These are phyloP conservation scores for Eristalis arbustorum DNA, from an alignment of 2,888 invertebrate genomes.

Conservation along the genomic window DNA sequence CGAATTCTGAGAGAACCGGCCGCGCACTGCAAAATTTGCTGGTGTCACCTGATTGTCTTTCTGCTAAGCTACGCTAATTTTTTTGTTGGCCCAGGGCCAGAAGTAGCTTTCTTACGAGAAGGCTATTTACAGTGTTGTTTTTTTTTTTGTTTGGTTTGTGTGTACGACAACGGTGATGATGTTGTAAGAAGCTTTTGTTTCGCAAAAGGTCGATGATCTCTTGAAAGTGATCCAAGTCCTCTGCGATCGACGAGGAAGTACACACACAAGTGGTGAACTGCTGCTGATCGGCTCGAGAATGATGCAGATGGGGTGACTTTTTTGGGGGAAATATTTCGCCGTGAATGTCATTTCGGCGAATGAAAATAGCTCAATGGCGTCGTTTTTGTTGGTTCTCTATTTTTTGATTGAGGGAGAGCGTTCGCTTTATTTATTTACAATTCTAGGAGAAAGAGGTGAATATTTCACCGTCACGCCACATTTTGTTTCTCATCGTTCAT, in stretches of 20 bases:
- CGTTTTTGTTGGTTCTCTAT: background rate
- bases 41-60: background rate
- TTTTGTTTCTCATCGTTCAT: too few relatives aligned
- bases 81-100: conserved; percentile 30
- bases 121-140: conserved; percentile 19
- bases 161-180: background rate
- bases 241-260: conserved; percentile 12
- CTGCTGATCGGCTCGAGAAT: background rate
- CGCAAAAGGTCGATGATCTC: conserved; percentile 58
- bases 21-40: background rate
- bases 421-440: background rate
- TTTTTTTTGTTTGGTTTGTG: too few relatives aligned
- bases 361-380: conserved; percentile 33
- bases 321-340: conserved; percentile 13
- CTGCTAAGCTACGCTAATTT: conserved; percentile 23
- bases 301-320: conserved; percentile 26
- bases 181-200: conserved; percentile 20
- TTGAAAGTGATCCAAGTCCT: background rate
- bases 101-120: background rate
- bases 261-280: background rate
- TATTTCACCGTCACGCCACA: too few relatives aligned
- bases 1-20: background rate
- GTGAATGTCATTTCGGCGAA: background rate
- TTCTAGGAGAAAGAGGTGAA: background rate
- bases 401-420: background rate